Percentiles rank a stretch among this genome's conserved stretches.
These are phyloP conservation scores for Patella caerulea DNA, from an alignment of 2,888 invertebrate genomes.

Conservation along the genomic window DNA sequence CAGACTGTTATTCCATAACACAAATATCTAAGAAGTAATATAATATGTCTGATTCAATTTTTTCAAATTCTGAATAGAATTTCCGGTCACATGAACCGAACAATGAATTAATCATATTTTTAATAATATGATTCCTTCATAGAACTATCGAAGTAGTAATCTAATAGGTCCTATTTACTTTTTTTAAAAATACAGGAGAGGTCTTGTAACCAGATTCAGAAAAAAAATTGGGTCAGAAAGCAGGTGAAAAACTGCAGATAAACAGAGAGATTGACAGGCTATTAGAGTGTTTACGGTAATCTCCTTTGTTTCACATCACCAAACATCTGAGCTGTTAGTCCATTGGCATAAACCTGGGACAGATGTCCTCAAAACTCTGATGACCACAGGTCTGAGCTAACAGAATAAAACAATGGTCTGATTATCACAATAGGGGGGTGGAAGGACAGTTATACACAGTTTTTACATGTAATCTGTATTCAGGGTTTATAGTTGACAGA, in stretches of 20 bases:
- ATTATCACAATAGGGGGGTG: not conserved
- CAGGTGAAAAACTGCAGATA: not conserved
- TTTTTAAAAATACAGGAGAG: too few species aligned
- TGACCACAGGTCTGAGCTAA: slow-evolving; percentile 10
- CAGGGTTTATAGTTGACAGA: not conserved
- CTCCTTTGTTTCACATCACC: not conserved
- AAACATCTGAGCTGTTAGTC: not conserved
- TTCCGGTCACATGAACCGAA: too few species aligned
- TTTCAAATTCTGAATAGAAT: too few species aligned
- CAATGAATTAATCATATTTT: too few species aligned
- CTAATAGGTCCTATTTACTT: too few species aligned
- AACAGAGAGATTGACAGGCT: not conserved
- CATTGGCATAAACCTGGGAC: not conserved
- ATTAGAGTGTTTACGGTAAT: not conserved
- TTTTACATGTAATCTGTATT: not conserved
- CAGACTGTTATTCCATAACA: too few species aligned
- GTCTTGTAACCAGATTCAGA: too few species aligned
- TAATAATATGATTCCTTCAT: too few species aligned
- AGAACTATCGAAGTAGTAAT: too few species aligned
- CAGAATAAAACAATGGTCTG: not conserved
- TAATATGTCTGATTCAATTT: too few species aligned
- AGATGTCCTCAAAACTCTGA: not conserved
- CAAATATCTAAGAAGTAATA: too few species aligned
- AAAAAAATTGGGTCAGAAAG: not conserved
- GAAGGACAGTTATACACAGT: slow-evolving; percentile 5